Evolutionary conservation across 2,113 vertebrate genomes (phyloP), one percentile per base, ranked within the genome.

Genomic region (Gymnorhina tibicen): DNA sequence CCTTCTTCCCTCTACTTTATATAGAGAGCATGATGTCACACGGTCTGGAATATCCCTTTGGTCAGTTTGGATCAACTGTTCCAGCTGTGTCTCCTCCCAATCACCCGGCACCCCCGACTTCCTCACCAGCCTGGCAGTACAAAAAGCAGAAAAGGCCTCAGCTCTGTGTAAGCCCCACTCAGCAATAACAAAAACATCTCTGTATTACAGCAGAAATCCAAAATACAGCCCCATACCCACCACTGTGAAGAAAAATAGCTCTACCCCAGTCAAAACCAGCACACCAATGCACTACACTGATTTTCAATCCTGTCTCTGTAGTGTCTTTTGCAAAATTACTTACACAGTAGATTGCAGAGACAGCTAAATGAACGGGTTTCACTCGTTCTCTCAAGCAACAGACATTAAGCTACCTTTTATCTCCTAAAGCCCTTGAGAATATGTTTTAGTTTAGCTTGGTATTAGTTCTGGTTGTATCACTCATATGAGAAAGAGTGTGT

Each of bases 31-130:
- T 9, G 76, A 49, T 56, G 14, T 32, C 14, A 8, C 4, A 42
- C 0, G 4, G 59, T 16, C 50, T 80, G 67, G 35, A 49, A 33
- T 6, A 37, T 56, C 39, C 32, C 35, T 56, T 35, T 42, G 50
- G 21, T 32, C 24, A 41, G 13, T 27, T 41, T 14, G n/a, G 24
- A 26, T 41, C 30, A 35, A 13, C 47, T 79, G 13, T 9, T 3
- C 58, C 16, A 21, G 4, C 47, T 79, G 41, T 63, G 56, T 39
- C 39, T 28, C 19, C 39, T 55, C n/a, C 74, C 64, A 46, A 0
- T 12, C 19, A 24, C 13, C n/a, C 1, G 1, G 39, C 12, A 39
- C 16, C n/a, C 23, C n/a, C 19, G 13, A 5, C 3, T 24, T 70
- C 56, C 39, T 47, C 32, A 19, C 8, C 46, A 39, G 28, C 13